These are phyloP conservation scores for Elephas maximus DNA, from an alignment of 2,113 vertebrate genomes.

Conservation along the genomic window DNA sequence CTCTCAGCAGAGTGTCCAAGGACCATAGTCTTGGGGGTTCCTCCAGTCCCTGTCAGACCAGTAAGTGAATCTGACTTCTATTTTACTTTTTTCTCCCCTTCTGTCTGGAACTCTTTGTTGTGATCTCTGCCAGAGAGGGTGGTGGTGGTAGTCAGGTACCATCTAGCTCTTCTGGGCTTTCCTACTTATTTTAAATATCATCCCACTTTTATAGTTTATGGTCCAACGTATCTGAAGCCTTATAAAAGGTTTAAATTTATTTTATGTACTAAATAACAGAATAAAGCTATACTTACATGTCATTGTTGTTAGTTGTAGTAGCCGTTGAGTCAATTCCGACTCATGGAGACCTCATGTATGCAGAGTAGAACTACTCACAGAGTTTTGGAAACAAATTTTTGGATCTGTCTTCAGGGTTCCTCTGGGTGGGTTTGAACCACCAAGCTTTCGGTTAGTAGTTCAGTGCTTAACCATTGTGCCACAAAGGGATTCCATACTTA, in stretches of 20 bases:
- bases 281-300: not conserved
- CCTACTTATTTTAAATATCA: not conserved
- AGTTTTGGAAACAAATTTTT: not conserved
- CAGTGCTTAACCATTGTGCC: not conserved
- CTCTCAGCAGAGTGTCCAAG: no score
- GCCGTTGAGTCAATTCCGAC: not conserved
- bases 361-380: not conserved
- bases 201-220: not conserved
- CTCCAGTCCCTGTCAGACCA: no score
- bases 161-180: no score
- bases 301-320: not conserved
- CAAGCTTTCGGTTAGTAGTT: not conserved
- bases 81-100: no score
- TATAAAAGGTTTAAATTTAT: constrained; percentile 9
- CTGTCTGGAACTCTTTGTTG: no score
- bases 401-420: not conserved
- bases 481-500: not conserved
- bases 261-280: not conserved
- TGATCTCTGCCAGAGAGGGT: no score
- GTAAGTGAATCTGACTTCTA: no score
- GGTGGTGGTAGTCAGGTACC: no score
- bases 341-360: not conserved
- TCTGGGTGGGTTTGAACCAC: not conserved
- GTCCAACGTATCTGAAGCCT: not conserved
- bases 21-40: no score